Evolutionary conservation across 2,113 vertebrate genomes (phyloP).

Genomic region (Sprattus sprattus): DNA sequence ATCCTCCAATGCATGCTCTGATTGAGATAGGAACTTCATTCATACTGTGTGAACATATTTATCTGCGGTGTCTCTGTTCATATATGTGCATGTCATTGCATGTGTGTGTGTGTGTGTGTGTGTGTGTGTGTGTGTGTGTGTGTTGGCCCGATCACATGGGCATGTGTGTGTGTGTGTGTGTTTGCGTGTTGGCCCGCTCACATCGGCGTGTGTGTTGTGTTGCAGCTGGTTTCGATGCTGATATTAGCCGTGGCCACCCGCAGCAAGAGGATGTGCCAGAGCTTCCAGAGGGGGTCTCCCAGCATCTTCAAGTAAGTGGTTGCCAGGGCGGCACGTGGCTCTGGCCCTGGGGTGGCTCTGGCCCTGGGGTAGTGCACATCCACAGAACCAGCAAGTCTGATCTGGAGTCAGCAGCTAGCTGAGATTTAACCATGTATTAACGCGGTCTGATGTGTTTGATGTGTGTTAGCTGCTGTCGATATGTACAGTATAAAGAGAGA

Average conservation of each 20-base stretch:
- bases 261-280: conserved; percentile 63
- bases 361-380: background rate
- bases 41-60: background rate
- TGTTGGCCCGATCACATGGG: background rate
- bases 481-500: background rate
- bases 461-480: background rate
- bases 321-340: background rate
- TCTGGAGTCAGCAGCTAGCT: background rate
- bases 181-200: background rate
- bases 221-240: conserved; percentile 68
- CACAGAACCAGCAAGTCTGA: background rate
- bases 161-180: background rate
- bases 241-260: conserved; percentile 73
- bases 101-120: background rate
- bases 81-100: background rate
- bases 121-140: background rate
- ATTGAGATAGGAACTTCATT: background rate
- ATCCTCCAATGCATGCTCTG: too few relatives aligned
- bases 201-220: conserved; percentile 25
- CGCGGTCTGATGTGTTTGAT: background rate
- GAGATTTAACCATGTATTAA: background rate
- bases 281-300: conserved; percentile 65
- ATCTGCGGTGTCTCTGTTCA: background rate
- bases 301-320: conserved; percentile 77
- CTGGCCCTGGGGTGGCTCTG: background rate